phyloP scores from a whole-genome alignment of 2,113 vertebrate species.

The Anseranas semipalmata region DNA sequence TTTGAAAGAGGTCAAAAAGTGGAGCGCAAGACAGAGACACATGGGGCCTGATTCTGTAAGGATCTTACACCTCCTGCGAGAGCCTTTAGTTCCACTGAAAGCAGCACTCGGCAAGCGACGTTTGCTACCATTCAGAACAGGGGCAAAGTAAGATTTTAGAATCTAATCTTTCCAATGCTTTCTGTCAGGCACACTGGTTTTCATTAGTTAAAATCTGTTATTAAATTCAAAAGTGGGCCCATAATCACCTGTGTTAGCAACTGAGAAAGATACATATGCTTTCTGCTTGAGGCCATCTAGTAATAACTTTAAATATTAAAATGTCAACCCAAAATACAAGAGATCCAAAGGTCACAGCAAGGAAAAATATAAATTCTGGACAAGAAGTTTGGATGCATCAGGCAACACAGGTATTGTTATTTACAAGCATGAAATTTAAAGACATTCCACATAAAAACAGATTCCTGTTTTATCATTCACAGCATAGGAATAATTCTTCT shows the following conservation, averaged over 20 bases:
- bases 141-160: neutral
- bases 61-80: neutral
- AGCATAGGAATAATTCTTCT: neutral
- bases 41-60: neutral
- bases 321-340: neutral
- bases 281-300: neutral
- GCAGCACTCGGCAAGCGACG: neutral
- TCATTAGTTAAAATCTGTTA: neutral
- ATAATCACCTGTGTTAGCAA: neutral
- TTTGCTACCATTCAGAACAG: neutral
- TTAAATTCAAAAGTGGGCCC: neutral
- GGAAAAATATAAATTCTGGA: neutral
- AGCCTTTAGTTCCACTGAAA: neutral
- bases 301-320: neutral
- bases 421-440: neutral
- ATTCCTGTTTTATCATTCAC: neutral
- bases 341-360: neutral
- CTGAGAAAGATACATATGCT: neutral
- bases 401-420: neutral
- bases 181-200: neutral
- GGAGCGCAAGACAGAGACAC: neutral
- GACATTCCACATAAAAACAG: neutral
- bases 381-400: neutral
- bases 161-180: neutral
- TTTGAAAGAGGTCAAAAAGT: constrained; percentile 31